Percentiles rank a stretch among this genome's conserved stretches.
Conservation (phyloP, 2,888 invertebrate species). For the Hermodice carunculata region DNA sequence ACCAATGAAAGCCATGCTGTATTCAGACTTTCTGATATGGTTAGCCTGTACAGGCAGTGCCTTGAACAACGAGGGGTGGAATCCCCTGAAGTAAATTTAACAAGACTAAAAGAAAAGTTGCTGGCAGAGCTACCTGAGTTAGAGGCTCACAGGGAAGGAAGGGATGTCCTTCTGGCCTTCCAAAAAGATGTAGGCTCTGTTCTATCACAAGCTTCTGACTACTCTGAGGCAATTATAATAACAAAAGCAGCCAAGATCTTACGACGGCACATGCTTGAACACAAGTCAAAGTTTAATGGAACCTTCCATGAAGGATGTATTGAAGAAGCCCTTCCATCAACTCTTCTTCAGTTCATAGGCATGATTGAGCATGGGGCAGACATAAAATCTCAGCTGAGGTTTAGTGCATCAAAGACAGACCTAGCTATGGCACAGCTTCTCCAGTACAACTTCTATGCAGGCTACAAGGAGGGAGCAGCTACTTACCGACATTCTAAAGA, state of each 20-base stretch:
- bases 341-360: conserved; percentile 27
- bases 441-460: conserved; percentile 26
- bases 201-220: not conserved
- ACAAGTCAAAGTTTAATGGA: conserved; percentile 28
- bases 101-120: conserved; percentile 28
- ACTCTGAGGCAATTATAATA: conserved; percentile 38
- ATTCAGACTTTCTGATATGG: conserved; percentile 34
- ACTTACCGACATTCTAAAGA: conserved; percentile 19
- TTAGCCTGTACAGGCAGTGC: conserved; percentile 31
- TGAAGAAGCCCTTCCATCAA: conserved; percentile 22
- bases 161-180: conserved; percentile 38
- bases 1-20: conserved; percentile 20
- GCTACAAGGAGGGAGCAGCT: conserved; percentile 16
- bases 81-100: conserved; percentile 20
- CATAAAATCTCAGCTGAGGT: conserved; percentile 30
- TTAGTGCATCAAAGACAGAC: conserved; percentile 23
- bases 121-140: conserved; percentile 26
- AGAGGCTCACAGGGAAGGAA: conserved; percentile 34
- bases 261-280: conserved; percentile 33
- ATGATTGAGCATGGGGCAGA: conserved; percentile 29
- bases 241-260: conserved; percentile 42
- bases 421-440: conserved; percentile 32
- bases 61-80: conserved; percentile 31
- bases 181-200: conserved; percentile 41
- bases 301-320: conserved; percentile 29